Evolutionary conservation across 2,797 vertebrate species (phyloP), one percentile per base, ranked within the genome.

Genomic region (Echiichthys vipera): DNA sequence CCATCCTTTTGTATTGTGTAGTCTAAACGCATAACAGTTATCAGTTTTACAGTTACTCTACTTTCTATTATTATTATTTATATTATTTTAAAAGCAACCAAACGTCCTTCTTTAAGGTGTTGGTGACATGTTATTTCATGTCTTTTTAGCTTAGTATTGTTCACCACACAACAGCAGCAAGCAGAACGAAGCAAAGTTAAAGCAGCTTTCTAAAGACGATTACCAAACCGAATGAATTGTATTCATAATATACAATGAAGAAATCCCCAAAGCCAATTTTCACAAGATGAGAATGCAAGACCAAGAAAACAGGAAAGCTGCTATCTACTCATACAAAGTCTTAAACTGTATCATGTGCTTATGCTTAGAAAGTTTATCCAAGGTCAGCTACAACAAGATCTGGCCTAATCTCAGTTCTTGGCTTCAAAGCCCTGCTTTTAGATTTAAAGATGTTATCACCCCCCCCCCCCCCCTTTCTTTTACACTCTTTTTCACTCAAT

Each of bases 181-280:
- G 62, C 29, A 37, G 70, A 81, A 72, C 53, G 36, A 53, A 54
- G 55, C 46, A 68, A 74, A 71, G 65, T 78, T 58, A 65, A 81
- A 80, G 81, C 83, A 45, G 80, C 86, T 82, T 84, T 69, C 22
- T 25, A 37, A 73, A 84, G 82, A 77, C 43, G 73, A 86, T 84
- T 84, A 77, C 47, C 49, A 64, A 74, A 74, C 70, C 46, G 40
- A 75, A 66, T 69, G 18, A 69, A 74, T 78, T 37, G 27, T 42
- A 55, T 74, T 80, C 49, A n/a, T 43, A 42, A 20, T 50, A 51
- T 30, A 69, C 43, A 78, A 71, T 61, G 71, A 49, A 42, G 22
- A 47, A 68, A 84, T 47, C 81, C 53, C 67, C 49, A 83, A 77
- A 84, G 77, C 63, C 63, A 72, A 45, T 75, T 83, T 78, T 45